These are phyloP conservation scores for Tipula unca DNA, from an alignment of 2,888 invertebrate genomes.

Conservation along the genomic window DNA sequence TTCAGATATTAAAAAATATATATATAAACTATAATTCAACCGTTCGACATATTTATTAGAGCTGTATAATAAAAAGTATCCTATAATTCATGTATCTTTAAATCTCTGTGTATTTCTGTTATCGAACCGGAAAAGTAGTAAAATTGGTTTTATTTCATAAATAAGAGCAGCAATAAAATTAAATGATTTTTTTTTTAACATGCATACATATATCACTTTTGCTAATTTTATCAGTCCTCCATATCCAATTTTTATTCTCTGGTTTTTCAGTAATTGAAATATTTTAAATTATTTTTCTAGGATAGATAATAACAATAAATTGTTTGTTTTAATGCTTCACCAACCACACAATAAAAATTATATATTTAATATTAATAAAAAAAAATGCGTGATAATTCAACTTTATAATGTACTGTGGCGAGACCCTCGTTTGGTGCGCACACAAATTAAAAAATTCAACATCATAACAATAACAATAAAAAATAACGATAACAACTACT, in stretches of 20 bases:
- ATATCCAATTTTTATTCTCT: not conserved
- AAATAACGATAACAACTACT: not conserved
- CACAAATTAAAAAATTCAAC: not conserved
- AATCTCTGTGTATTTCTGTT: not conserved
- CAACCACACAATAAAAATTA: not conserved
- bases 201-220: not conserved
- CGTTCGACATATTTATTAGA: not conserved
- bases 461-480: not conserved
- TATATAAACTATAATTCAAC: not conserved
- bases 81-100: not conserved
- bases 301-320: constrained; percentile 1
- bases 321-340: not conserved
- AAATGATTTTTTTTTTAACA: not conserved
- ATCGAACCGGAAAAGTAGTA: not conserved
- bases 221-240: not conserved
- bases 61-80: not conserved
- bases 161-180: not conserved
- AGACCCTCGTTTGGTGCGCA: not conserved
- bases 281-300: not conserved
- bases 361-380: not conserved
- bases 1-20: not conserved
- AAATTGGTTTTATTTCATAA: not conserved
- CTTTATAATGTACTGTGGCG: not conserved
- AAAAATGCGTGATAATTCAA: not conserved
- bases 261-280: not conserved